Base-by-base conservation (phyloP, 1,140 invertebrate species). In the Drosophila equinoxialis region DNA sequence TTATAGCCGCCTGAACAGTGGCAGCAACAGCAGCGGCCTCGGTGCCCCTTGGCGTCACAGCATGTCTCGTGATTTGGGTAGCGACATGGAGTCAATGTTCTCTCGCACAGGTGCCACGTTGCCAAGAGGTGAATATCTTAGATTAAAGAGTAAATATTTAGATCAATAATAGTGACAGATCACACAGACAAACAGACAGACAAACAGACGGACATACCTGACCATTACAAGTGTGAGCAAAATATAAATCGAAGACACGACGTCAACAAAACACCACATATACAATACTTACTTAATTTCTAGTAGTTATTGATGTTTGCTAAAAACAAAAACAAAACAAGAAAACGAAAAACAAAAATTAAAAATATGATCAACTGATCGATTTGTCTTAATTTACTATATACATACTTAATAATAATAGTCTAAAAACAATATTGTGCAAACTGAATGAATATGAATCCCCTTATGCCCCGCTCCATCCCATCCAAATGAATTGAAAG, bases 91-190 rank as follows among this genome's bases (percentile, higher is more conserved):
- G 61, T 93, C 92, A 58, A 94, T 94, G 79, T 94, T 94, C 79
- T 93, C 93, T 66, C 91, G 92, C 65, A 91, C 93, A 8, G 92
- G 92, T 76, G 93, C 94, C 65, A 94, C 94, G 58, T 92, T 95
- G 66, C 95, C 95, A 72, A 93, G 94, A 94, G 94, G 94, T 95
- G 93, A 94, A 91, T 92, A 92, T 91, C 79, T 82, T 83, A 92
- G 83, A 91, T 74, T 92, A 90, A 92, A 92, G 74, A 90, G 78
- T 85, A 91, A 91, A 91, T 91, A 90, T 90, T 75, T 92, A 90
- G 90, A 91, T 90, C 84, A 90, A 65, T 91, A 90, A 79, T 65
- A 37, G 63, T 35, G 51, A 73, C 41, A 59, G 58, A 37, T 11
- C 35, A 37, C 35, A 37, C 35, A 37, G 30, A 51, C 14, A 57